Conservation (phyloP, 2,797 vertebrate species). For the Labroides dimidiatus region DNA sequence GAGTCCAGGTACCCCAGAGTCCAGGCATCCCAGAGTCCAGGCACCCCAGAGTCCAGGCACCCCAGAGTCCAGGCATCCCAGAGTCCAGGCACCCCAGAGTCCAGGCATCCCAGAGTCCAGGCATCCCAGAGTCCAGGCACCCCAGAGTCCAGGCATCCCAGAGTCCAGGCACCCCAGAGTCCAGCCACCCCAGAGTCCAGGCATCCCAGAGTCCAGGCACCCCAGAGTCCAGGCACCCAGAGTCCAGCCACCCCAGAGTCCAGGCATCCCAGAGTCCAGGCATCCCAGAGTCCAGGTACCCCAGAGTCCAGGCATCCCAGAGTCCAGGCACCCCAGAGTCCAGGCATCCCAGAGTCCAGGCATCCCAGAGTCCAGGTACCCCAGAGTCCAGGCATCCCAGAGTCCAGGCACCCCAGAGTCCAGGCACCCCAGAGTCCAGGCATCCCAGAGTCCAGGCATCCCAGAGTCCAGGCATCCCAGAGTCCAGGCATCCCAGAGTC, state of each 20-base stretch:
- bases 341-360: slow-evolving; percentile 55
- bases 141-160: too few species aligned
- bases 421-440: slow-evolving; percentile 55
- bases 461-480: too few species aligned
- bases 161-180: slow-evolving; percentile 60
- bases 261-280: slow-evolving; percentile 55
- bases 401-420: slow-evolving; percentile 61
- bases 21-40: slow-evolving; percentile 63
- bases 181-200: too few species aligned
- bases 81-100: slow-evolving; percentile 58
- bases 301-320: too few species aligned
- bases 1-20: too few species aligned
- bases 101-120: too few species aligned
- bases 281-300: too few species aligned
- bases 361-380: too few species aligned
- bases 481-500: too few species aligned
- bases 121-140: slow-evolving; percentile 59
- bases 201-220: slow-evolving; percentile 59
- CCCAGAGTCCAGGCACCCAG: slow-evolving; percentile 57
- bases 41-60: slow-evolving; percentile 55
- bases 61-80: too few species aligned
- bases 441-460: slow-evolving; percentile 56
- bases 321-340: slow-evolving; percentile 61
- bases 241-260: too few species aligned
- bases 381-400: too few species aligned